phyloP scores from a whole-genome alignment of 2,888 invertebrate genomes.

The Dynastes hyllus region DNA sequence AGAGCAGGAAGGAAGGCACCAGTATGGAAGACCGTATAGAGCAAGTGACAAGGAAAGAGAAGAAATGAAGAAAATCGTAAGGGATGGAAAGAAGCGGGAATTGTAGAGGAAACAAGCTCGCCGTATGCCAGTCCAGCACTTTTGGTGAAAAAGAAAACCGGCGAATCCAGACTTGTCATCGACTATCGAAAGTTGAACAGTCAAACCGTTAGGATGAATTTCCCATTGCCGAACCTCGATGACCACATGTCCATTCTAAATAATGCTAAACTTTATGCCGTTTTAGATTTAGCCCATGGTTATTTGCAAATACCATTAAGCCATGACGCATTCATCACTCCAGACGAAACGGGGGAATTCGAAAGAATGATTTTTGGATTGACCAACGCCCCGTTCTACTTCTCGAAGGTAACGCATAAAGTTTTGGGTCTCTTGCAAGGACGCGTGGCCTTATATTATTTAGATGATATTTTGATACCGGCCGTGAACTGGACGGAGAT shows the following conservation, averaged over 20 bases:
- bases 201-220: too few species aligned
- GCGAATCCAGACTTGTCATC: too few species aligned
- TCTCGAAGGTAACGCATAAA: conserved; percentile 2
- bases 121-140: too few species aligned
- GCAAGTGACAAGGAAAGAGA: too few species aligned
- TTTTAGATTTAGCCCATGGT: neutral
- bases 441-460: neutral
- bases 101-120: neutral
- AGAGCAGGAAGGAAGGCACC: too few species aligned
- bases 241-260: neutral
- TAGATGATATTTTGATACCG: conserved; percentile 34
- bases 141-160: too few species aligned
- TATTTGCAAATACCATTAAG: conserved; percentile 39
- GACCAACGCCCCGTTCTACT: conserved; percentile 31
- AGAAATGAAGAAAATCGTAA: too few species aligned
- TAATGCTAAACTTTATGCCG: too few species aligned
- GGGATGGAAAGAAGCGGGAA: too few species aligned
- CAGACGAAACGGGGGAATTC: conserved; percentile 13
- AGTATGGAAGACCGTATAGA: too few species aligned
- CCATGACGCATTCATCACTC: conserved; percentile 8
- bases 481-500: conserved; percentile 1
- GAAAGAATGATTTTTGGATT: conserved; percentile 44
- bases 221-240: too few species aligned
- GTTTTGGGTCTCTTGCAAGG: conserved; percentile 17
- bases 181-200: too few species aligned